Base-by-base conservation (phyloP, 2,888 invertebrate species). In the Eristalinus sepulchralis region DNA sequence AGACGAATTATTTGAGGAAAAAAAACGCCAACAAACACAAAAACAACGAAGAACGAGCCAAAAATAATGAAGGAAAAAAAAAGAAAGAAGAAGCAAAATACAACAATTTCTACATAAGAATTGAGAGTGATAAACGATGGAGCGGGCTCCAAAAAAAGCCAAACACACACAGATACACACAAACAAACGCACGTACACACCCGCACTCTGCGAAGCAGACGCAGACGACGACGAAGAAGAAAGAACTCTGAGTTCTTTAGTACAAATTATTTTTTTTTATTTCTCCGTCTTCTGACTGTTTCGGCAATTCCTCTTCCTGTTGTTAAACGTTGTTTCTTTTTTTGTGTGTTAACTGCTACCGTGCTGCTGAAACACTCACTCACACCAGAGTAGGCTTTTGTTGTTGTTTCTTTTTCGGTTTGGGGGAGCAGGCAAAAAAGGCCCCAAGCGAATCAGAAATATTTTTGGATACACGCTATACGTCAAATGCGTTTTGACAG, bases 1-100 rank as follows among this genome's bases (percentile, higher is more conserved):
- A 92, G 92, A 92, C 92, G 92, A 91, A 92, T 91, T 92, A 92
- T 92, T 91, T 91, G 91, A 91, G 47, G 17, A 47, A 90, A 53
- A 75, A 63, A 78, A 72, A 70, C 5, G 39, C 8, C 34, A 34
- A 34, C 34, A 34, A 34, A 34, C 47, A 64, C 59, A 72, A 72
- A 67, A 80, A 68, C 80, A 73, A 81, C 64, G 71, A 78, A 82
- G 72, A 82, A 77, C 73, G 64, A 85, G 68, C 68, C 64, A 82
- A 77, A 81, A 85, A 81, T 66, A 72, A 27, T 27, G 27, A 27
- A 27, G 27, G 22, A 31, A 39, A 62, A 62, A 84, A 33, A 73
- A 67, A 72, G 62, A 20, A 73, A 59, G 13, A 47, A 64, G 24
- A 81, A 64, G 31, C 67, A 60, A 70, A 71, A 67, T 67, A 83